Conservation (phyloP, 2,113 vertebrate genomes). For the Cheilinus undulatus region DNA sequence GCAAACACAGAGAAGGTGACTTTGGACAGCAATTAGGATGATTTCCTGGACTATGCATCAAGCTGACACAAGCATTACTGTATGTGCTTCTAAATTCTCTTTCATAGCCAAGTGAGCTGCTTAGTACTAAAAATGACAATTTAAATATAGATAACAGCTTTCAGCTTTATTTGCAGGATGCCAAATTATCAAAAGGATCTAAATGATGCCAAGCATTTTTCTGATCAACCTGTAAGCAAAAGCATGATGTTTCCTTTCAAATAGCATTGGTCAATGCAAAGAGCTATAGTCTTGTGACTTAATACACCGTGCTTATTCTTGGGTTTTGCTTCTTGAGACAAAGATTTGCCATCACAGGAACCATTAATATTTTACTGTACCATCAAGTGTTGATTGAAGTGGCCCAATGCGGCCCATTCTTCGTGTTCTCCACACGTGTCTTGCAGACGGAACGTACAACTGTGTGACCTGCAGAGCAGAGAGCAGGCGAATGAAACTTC, state of each 20-base stretch:
- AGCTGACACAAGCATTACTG: constrained; percentile 52
- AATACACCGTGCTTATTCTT: neutral
- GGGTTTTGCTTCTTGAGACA: no score
- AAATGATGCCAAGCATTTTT: no score
- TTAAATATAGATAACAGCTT: no score
- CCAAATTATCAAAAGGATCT: no score
- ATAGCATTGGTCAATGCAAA: neutral
- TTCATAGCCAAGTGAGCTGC: constrained; percentile 35
- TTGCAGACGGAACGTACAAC: constrained; percentile 94
- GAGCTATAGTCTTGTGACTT: neutral
- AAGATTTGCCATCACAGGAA: no score
- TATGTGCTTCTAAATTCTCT: constrained; percentile 28
- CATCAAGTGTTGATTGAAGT: constrained; percentile 94
- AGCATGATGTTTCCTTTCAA: neutral
- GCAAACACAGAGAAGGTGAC: constrained; percentile 65
- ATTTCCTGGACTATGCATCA: constrained; percentile 62
- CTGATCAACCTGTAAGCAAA: neutral
- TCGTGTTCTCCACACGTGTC: constrained; percentile 93
- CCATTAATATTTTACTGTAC: constrained; percentile 72
- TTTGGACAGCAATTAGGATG: constrained; percentile 65
- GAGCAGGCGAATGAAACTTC: neutral
- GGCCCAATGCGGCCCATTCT: constrained; percentile 98
- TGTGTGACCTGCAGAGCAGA: constrained; percentile 90
- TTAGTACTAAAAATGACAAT: neutral
- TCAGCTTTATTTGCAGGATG: no score